A percentile compares a stretch with the other conserved stretches of the same genome.
These are phyloP conservation scores for Cydia fagiglandana DNA, from an alignment of 1,140 invertebrate species.

Conservation along the genomic window DNA sequence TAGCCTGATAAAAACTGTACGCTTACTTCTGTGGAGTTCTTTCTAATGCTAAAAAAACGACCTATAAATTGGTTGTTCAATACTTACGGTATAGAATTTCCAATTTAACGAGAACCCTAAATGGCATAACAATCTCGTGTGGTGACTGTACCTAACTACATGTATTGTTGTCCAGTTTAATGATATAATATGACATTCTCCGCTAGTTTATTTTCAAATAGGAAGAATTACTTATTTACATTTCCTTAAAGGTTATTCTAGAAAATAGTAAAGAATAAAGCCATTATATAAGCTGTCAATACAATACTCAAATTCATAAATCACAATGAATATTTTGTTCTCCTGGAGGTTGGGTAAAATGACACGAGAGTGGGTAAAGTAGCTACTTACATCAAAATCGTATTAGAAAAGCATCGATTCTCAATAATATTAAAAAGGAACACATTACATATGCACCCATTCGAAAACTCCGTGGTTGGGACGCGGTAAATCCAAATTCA, in stretches of 20 bases:
- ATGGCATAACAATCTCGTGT: no score
- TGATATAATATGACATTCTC: no score
- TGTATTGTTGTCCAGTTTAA: no score
- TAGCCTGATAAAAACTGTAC: no score
- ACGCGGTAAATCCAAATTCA: constrained; percentile 18
- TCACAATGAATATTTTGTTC: not conserved
- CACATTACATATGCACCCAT: not conserved
- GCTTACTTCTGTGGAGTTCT: no score
- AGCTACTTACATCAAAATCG: not conserved
- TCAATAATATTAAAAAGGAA: not conserved
- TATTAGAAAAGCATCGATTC: not conserved
- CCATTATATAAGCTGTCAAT: not conserved
- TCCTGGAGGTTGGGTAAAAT: not conserved
- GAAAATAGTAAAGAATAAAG: not conserved
- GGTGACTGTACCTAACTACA: no score
- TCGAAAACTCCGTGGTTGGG: not conserved
- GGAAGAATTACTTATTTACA: no score
- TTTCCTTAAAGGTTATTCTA: not conserved
- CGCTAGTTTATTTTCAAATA: no score
- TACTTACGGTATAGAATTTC: no score
- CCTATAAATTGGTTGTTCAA: no score
- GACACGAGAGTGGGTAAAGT: not conserved
- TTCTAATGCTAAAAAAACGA: no score
- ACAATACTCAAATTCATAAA: not conserved
- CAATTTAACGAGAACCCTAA: no score